These are phyloP conservation scores for Aricia agestis DNA, from an alignment of 1,140 invertebrate species.

Conservation along the genomic window DNA sequence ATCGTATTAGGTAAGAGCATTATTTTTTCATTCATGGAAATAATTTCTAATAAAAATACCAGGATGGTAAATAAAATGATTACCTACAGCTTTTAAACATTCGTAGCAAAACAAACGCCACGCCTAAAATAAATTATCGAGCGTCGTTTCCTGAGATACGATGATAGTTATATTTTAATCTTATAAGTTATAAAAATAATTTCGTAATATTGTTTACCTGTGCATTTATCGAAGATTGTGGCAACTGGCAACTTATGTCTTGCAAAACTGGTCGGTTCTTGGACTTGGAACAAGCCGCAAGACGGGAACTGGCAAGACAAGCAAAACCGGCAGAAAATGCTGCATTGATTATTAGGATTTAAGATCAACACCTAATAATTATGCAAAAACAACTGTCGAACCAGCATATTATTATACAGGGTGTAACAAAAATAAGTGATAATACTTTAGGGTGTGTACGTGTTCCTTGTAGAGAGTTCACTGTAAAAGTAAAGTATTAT, in stretches of 20 bases:
- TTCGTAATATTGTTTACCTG: conserved; percentile 35
- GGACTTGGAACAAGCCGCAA: conserved; percentile 23
- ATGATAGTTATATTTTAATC: conserved; percentile 13
- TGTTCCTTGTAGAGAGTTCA: no score
- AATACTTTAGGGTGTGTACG: no score
- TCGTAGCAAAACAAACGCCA: conserved; percentile 4
- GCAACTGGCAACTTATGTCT: conserved; percentile 43
- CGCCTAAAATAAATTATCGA: neutral
- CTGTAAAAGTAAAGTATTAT: no score
- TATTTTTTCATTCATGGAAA: neutral
- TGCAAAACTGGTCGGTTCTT: conserved; percentile 44
- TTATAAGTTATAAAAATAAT: neutral
- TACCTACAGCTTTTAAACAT: neutral
- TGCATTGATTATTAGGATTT: conserved; percentile 35
- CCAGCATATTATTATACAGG: neutral
- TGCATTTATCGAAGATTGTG: conserved; percentile 42
- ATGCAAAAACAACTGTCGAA: neutral
- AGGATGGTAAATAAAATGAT: no score
- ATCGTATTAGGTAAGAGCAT: conserved; percentile 83
- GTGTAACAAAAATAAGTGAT: no score
- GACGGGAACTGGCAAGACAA: conserved; percentile 21
- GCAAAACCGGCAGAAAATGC: conserved; percentile 41
- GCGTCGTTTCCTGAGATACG: conserved; percentile 7
- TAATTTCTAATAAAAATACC: neutral
- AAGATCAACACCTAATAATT: conserved; percentile 17